A percentile compares a stretch with the other conserved stretches of the same genome.
Conservation (phyloP, 1,140 invertebrate species). For the Batillaria attramentaria region DNA sequence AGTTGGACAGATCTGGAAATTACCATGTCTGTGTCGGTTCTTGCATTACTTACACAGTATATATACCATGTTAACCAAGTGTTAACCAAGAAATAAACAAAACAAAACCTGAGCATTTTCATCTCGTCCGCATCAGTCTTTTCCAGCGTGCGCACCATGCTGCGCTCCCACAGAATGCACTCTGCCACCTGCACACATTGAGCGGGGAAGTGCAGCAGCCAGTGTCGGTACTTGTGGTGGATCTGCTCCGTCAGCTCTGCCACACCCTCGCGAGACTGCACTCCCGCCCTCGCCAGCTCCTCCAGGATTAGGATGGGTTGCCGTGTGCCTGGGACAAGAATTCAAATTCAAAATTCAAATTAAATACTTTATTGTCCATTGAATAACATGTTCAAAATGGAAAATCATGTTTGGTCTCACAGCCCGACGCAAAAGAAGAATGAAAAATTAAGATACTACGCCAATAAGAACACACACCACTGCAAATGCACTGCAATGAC, state of each 20-base stretch:
- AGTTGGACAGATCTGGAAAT: no score
- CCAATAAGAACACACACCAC: no score
- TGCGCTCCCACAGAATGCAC: constrained; percentile 65
- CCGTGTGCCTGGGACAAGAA: constrained; percentile 45
- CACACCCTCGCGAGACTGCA: constrained; percentile 30
- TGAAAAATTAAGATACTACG: neutral
- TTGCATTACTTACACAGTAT: no score
- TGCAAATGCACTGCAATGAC: no score
- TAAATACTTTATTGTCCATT: no score
- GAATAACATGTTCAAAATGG: no score
- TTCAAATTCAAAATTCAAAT: neutral
- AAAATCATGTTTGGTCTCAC: no score
- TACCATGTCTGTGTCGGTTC: no score
- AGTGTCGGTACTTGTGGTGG: constrained; percentile 60
- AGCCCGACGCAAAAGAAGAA: no score
- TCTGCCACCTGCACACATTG: constrained; percentile 67
- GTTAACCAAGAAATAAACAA: no score
- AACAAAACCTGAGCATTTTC: constrained; percentile 55
- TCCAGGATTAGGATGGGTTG: constrained; percentile 64
- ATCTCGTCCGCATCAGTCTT: constrained; percentile 57
- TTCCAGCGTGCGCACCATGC: constrained; percentile 53
- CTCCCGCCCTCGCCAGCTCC: constrained; percentile 53
- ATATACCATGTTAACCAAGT: no score
- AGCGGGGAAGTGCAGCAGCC: constrained; percentile 66
- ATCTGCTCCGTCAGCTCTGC: constrained; percentile 51